Base-by-base conservation (phyloP, 2,797 vertebrate species). In the Thalassophryne amazonica region DNA sequence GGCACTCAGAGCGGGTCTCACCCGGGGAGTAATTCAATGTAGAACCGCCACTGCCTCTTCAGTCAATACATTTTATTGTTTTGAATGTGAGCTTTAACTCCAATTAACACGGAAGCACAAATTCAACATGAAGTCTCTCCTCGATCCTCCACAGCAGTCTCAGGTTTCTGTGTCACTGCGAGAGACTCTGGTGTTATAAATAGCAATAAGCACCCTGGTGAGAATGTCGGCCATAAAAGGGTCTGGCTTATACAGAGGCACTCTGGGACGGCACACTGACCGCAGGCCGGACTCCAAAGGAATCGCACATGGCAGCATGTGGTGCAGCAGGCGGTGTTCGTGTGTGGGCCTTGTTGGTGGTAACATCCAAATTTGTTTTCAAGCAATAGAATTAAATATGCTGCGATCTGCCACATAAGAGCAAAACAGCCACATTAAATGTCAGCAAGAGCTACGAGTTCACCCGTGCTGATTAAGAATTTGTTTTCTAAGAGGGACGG, bases 221-320 rank as follows among this genome's bases (percentile, higher is more conserved):
- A 78, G 78, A 78, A 76, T 61, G 74, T 78, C 63, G 37, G 66
- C 86, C 84, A 77, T 86, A 85, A 85, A 88, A 83, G 86, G 84
- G 68, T 19, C 68, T 59, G 66, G 70, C 55, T 66, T 56, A 77
- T 79, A 59, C 53, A 7, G 40, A 63, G 65, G 58, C 62, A 63
- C 51, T 73, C 65, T 41, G 51, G 54, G 76, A 60, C 36, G 7
- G 40, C 30, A n/a, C 31, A 4, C 39, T 7, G 36, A 37, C 48
- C 53, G n/a, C 58, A 20, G 34, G 27, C 22, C 24, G 9, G 25
- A 22, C 31, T 22, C 22, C 30, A 25, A 30, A 24, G 7, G 28
- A 12, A 10, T n/a, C n/a, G 35, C 23, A 45, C 12, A 35, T 39
- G 33, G 52, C 49, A 50, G 29, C 60, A 33, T 37, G 60, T 55